phyloP scores from a whole-genome alignment of 2,113 vertebrate species.

The Oreochromis tanganicae region DNA sequence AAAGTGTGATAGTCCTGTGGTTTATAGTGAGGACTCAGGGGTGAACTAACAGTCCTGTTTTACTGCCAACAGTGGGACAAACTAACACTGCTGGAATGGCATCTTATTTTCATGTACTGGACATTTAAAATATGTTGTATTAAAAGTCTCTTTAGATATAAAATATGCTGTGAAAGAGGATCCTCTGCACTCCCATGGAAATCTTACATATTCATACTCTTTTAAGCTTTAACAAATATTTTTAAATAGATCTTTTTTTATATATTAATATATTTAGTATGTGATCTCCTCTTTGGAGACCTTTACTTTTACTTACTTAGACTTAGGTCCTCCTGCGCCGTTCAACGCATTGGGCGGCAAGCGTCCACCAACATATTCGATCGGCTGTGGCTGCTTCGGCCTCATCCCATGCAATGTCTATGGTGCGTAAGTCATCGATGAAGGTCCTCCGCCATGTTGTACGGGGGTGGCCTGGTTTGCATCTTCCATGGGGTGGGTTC shows the following conservation, averaged over 20 bases:
- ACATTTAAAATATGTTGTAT: not conserved
- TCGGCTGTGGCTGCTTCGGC: not conserved
- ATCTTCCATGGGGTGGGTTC: not conserved
- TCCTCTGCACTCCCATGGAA: not conserved
- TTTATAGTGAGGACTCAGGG: not conserved
- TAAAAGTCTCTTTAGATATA: not conserved
- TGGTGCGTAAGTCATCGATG: not conserved
- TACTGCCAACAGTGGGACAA: not conserved
- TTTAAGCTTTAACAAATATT: not conserved
- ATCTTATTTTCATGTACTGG: not conserved
- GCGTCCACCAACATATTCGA: not conserved
- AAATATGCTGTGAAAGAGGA: not conserved
- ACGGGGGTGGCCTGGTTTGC: not conserved
- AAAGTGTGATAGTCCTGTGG: not conserved
- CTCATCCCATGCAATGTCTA: not conserved
- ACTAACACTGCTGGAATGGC: not conserved
- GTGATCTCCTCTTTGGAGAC: not conserved
- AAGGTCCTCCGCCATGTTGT: not conserved
- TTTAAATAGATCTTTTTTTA: not conserved
- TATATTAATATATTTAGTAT: not conserved
- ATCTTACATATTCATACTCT: not conserved
- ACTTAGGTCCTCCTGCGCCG: not conserved
- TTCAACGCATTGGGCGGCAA: not conserved
- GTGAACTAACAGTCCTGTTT: not conserved
- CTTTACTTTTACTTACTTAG: not conserved